These are phyloP conservation scores for Lochmaea capreae DNA, from an alignment of 2,888 invertebrate genomes.

Conservation along the genomic window DNA sequence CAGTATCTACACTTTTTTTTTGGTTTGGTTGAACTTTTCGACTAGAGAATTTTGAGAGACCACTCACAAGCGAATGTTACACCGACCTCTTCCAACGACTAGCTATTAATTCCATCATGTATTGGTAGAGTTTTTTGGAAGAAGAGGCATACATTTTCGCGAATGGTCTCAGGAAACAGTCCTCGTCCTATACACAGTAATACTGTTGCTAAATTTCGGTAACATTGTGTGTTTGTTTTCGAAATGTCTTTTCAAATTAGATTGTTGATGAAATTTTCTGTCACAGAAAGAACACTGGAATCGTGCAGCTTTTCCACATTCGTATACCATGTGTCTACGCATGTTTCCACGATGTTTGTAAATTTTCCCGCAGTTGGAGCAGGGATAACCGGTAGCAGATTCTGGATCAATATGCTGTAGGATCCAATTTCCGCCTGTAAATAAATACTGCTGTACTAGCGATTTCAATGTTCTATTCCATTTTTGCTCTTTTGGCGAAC, in stretches of 20 bases:
- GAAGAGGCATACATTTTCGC: conserved; percentile 20
- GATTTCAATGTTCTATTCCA: conserved; percentile 44
- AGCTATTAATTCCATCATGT: not conserved
- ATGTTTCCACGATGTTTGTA: conserved; percentile 85
- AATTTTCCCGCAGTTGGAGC: conserved; percentile 82
- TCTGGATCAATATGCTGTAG: conserved; percentile 58
- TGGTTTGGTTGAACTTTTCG: conserved; percentile 8
- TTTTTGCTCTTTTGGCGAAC: conserved; percentile 42
- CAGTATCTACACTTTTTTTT: conserved; percentile 22
- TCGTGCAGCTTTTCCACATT: conserved; percentile 66
- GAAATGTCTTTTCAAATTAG: conserved; percentile 65
- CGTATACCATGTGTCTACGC: conserved; percentile 78
- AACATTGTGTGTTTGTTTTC: conserved; percentile 60
- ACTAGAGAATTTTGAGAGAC: not conserved
- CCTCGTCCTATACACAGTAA: conserved; percentile 57
- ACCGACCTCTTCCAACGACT: not conserved
- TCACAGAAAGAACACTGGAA: conserved; percentile 65
- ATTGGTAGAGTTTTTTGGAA: not conserved
- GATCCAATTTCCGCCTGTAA: conserved; percentile 63
- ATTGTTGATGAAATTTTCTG: conserved; percentile 70
- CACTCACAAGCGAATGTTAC: not conserved
- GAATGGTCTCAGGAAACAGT: conserved; percentile 39
- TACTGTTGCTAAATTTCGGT: conserved; percentile 58
- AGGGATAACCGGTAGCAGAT: conserved; percentile 62
- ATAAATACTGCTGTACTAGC: conserved; percentile 64